Percentiles rank a stretch among this genome's conserved stretches.
Conservation (phyloP, 1,140 invertebrate genomes). For the Cataglyphis hispanica region DNA sequence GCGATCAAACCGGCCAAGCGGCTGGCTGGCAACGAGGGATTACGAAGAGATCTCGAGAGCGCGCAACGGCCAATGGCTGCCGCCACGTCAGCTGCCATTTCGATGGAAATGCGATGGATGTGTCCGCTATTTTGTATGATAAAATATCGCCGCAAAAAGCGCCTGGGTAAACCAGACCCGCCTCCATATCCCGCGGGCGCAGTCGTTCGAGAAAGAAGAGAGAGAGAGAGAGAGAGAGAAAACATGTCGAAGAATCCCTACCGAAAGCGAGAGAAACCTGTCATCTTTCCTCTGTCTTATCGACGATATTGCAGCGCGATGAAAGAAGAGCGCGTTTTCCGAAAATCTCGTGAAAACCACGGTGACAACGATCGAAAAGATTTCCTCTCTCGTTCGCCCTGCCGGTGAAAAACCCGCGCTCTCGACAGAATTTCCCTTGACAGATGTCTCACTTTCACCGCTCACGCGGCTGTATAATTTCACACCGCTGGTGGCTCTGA, state of each 20-base stretch:
- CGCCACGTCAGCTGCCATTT: conserved; percentile 83
- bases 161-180: conserved; percentile 72
- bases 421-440: conserved; percentile 35
- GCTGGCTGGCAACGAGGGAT: conserved; percentile 62
- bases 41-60: conserved; percentile 43
- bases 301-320: background rate
- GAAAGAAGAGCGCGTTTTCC: conserved; percentile 1
- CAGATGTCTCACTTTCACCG: conserved; percentile 56
- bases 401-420: conserved; percentile 23
- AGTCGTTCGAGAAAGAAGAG: background rate
- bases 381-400: background rate
- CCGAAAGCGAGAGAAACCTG: background rate
- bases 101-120: conserved; percentile 85
- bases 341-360: conserved; percentile 22
- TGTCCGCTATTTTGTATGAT: conserved; percentile 84
- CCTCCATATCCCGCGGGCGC: conserved; percentile 67
- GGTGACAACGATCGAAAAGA: conserved; percentile 21
- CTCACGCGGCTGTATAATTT: conserved; percentile 30
- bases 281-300: conserved; percentile 23
- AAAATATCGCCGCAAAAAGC: conserved; percentile 82
- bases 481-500: background rate
- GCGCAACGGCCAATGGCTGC: conserved; percentile 78
- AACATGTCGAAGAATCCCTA: conserved; percentile 64
- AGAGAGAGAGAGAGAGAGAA: conserved; percentile 27
- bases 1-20: conserved; percentile 78